phyloP scores from a whole-genome alignment of 2,113 vertebrate species.

The Leucosticte australis region DNA sequence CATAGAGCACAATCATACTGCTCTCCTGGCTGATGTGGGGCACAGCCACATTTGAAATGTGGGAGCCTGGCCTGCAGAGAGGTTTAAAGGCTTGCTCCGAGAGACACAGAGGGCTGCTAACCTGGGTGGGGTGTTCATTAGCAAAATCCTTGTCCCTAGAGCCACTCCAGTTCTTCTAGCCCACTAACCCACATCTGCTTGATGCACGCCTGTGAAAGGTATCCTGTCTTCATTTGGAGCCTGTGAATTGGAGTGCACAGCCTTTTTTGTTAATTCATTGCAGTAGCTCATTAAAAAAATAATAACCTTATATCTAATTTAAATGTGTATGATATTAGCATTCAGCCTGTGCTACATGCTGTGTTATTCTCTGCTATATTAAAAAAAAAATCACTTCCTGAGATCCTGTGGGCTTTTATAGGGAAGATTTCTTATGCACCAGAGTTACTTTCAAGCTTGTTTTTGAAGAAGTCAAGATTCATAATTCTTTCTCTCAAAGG shows the following conservation, averaged over 20 bases:
- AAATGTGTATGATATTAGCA: background rate
- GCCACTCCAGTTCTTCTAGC: background rate
- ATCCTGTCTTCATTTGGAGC: background rate
- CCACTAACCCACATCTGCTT: background rate
- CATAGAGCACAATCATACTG: accelerated
- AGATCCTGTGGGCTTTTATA: conserved; percentile 2
- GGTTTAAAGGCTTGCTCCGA: background rate
- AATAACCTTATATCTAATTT: conserved; percentile 17
- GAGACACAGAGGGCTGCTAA: background rate
- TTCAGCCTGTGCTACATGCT: background rate
- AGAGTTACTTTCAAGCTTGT: background rate
- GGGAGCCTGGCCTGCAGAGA: background rate
- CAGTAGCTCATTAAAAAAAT: background rate
- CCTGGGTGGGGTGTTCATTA: background rate
- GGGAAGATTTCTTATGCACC: background rate
- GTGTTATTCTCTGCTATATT: conserved; percentile 2
- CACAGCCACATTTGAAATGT: background rate
- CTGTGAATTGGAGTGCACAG: background rate
- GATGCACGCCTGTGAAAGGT: background rate
- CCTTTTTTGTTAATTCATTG: background rate
- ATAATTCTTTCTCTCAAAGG: conserved; percentile 11
- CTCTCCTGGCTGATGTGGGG: background rate
- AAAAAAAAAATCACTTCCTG: background rate
- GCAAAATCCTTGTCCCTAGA: background rate
- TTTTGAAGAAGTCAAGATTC: conserved; percentile 12